A percentile compares a stretch with the other conserved stretches of the same genome.
phyloP scores from a whole-genome alignment of 1,140 invertebrate genomes.

The Drosophila nasuta region DNA sequence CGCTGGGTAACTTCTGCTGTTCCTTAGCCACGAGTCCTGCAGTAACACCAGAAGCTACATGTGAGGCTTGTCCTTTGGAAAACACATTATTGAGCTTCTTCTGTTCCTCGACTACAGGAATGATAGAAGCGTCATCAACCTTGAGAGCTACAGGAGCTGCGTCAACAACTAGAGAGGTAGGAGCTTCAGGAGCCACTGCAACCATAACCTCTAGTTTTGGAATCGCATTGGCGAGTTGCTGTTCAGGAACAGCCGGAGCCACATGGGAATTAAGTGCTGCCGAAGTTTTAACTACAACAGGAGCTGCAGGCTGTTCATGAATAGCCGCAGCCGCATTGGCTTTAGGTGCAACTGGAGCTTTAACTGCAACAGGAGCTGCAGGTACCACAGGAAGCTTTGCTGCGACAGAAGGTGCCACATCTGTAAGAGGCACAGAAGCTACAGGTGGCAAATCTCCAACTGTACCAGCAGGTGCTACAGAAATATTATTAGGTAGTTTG shows the following conservation, averaged over 20 bases:
- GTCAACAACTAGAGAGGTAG: neutral
- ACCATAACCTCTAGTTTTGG: neutral
- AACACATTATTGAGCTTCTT: conserved; percentile 2
- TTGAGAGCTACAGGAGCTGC: neutral
- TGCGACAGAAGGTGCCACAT: too few species aligned
- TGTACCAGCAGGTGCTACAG: too few species aligned
- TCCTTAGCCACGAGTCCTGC: neutral
- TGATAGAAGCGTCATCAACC: neutral
- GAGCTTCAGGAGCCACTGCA: neutral
- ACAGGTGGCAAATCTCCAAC: too few species aligned
- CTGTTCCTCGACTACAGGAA: neutral
- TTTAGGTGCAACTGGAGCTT: too few species aligned
- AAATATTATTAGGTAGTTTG: neutral
- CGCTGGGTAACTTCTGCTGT: conserved; percentile 3
- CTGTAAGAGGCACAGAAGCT: too few species aligned
- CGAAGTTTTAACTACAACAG: too few species aligned
- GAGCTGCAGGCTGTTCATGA: too few species aligned
- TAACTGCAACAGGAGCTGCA: too few species aligned
- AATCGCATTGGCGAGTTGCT: neutral
- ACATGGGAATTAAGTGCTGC: too few species aligned
- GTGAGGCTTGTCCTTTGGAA: neutral
- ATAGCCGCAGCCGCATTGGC: too few species aligned
- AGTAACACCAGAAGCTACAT: neutral
- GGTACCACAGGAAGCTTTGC: too few species aligned
- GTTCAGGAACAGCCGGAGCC: neutral